Conservation (phyloP, 2,797 vertebrate genomes). For the Staurois parvus region DNA sequence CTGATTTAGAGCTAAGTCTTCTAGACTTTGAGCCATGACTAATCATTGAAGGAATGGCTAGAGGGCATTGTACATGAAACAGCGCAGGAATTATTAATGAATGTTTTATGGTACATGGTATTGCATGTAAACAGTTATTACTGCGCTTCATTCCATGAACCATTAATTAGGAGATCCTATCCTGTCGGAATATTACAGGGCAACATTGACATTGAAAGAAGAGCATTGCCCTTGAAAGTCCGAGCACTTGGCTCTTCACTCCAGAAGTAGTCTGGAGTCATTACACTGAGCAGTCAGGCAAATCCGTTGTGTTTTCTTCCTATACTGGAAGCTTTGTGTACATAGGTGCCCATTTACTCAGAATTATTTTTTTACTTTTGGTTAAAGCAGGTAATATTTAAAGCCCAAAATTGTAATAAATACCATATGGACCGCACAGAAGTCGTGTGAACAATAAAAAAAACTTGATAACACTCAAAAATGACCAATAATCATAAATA, state of each 20-base stretch:
- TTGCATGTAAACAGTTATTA: background rate
- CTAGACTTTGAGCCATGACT: background rate
- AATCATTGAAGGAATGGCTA: background rate
- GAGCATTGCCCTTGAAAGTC: background rate
- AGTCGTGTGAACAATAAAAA: no score
- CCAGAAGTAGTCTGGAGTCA: no score
- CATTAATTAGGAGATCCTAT: background rate
- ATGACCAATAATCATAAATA: no score
- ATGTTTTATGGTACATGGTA: background rate
- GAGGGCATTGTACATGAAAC: background rate
- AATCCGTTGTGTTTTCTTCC: no score
- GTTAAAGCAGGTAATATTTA: no score
- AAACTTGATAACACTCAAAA: no score
- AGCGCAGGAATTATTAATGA: background rate
- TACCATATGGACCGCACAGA: no score
- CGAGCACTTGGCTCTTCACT: background rate
- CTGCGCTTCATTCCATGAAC: background rate
- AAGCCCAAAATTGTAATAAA: no score
- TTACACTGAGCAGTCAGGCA: no score
- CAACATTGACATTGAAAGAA: background rate
- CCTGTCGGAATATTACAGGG: background rate
- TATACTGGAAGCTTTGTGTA: no score
- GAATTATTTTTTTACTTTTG: no score
- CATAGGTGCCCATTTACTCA: no score
- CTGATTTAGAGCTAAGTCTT: background rate